Base-by-base conservation (phyloP, 2,888 invertebrate species). In the Lacanobia wlatinum region DNA sequence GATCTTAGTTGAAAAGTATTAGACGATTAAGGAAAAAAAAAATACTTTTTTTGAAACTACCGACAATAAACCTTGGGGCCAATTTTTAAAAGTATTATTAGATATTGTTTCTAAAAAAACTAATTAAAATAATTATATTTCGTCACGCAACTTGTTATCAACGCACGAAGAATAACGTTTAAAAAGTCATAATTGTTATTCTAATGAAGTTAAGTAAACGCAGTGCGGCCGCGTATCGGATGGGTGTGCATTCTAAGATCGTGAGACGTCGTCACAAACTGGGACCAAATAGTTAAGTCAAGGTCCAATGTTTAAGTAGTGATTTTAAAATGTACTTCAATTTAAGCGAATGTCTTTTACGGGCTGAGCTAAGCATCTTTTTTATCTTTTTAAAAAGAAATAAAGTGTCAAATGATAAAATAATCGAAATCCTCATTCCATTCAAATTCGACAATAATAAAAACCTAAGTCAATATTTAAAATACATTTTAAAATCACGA, bases 211-310 rank as follows among this genome's bases (percentile, higher is more conserved):
- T 69, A 80, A 77, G 82, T 62, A 61, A 62, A 59, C 61, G 70
- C 56, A 46, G 21, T 65, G 76, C 66, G 72, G 76, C 38, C 52
- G 55, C 64, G 28, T 65, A 63, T 70, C 8, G 56, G 77, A 80
- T 83, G 64, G 73, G 76, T 66, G 58, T 59, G 59, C 78, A 66
- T 40, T 74, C 67, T 62, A 70, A 72, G 84, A 78, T 78, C 84
- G 84, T 76, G 74, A 55, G 34, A 59, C 59, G 3, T 73, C 61
- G 85, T 85, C 85, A 85, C 85, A 85, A 85, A 84, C 76, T 63
- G 80, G 85, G 87, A 75, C 87, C 85, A 85, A 85, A 76, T 82
- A 73, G 6, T 69, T 82, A 77, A 76, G 68, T 70, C 48, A 60
- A 64, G 70, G 78, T 72, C 56, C 46, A 56, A 28, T 52, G 4